A percentile compares a stretch with the other conserved stretches of the same genome.
Evolutionary conservation across 2,113 vertebrate genomes (phyloP).

Genomic region (Henicopernis longicauda): DNA sequence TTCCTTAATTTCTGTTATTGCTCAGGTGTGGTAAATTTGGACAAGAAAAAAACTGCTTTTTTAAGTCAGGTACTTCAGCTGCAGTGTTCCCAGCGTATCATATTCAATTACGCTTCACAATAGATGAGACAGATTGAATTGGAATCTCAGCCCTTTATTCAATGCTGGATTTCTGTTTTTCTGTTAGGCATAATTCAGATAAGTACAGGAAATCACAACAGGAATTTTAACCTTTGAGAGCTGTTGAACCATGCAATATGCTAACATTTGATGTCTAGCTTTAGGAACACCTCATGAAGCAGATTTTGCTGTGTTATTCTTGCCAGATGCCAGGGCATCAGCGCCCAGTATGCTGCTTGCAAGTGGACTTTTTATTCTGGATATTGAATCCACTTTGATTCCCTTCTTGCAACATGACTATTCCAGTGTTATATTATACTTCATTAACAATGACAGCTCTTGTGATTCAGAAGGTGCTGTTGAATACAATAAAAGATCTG

Average conservation of each 20-base stretch:
- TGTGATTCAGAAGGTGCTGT: background rate
- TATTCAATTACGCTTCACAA: background rate
- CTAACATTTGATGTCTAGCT: background rate
- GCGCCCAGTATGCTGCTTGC: background rate
- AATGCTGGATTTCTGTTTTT: background rate
- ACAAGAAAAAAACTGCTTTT: background rate
- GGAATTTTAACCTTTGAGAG: background rate
- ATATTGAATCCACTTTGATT: background rate
- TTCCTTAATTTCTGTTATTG: background rate
- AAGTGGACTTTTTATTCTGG: background rate
- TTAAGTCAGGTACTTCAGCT: background rate
- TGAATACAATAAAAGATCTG: background rate
- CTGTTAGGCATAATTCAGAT: background rate
- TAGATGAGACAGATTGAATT: background rate
- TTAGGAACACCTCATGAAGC: background rate
- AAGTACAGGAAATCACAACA: background rate
- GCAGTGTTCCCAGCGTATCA: background rate
- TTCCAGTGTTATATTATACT: background rate
- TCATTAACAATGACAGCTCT: background rate
- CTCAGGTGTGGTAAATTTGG: background rate
- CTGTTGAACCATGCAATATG: background rate
- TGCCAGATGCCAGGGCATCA: background rate
- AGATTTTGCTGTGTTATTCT: conserved; percentile 25
- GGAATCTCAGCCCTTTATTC: background rate
- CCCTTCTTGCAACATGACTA: background rate